phyloP scores from a whole-genome alignment of 2,888 invertebrate genomes.

The Muscina levida region DNA sequence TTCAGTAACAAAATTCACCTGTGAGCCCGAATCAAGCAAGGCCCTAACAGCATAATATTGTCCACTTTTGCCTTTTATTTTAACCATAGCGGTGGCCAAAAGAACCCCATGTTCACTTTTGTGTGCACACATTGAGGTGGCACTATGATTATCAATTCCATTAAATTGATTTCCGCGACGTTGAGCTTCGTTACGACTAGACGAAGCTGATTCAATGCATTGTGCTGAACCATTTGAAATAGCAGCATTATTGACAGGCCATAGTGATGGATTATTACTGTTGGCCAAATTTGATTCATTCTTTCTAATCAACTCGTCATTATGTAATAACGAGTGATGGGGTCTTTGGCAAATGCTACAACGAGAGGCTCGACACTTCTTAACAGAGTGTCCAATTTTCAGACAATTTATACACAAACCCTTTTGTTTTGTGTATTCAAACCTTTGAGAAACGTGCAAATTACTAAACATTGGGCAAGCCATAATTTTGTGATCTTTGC shows the following conservation, averaged over 20 bases:
- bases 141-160: background rate
- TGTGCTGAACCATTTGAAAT: too few species aligned
- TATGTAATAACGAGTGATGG: too few species aligned
- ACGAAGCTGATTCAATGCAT: too few species aligned
- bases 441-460: constrained; percentile 15
- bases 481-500: too few species aligned
- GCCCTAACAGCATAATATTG: constrained; percentile 4
- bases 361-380: too few species aligned
- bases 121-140: background rate
- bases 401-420: too few species aligned
- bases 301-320: too few species aligned
- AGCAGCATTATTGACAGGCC: background rate
- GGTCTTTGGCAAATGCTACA: too few species aligned
- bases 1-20: constrained; percentile 5
- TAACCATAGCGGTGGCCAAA: constrained; percentile 16
- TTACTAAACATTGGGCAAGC: too few species aligned
- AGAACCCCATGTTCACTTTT: background rate
- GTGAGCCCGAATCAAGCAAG: background rate
- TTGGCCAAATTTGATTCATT: background rate
- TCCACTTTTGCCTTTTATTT: constrained; percentile 15
- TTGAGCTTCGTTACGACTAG: too few species aligned
- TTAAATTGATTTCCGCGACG: too few species aligned
- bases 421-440: constrained; percentile 23
- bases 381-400: too few species aligned
- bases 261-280: background rate